phyloP scores from a whole-genome alignment of 1,140 invertebrate genomes.

The Ptiloglossa arizonensis region DNA sequence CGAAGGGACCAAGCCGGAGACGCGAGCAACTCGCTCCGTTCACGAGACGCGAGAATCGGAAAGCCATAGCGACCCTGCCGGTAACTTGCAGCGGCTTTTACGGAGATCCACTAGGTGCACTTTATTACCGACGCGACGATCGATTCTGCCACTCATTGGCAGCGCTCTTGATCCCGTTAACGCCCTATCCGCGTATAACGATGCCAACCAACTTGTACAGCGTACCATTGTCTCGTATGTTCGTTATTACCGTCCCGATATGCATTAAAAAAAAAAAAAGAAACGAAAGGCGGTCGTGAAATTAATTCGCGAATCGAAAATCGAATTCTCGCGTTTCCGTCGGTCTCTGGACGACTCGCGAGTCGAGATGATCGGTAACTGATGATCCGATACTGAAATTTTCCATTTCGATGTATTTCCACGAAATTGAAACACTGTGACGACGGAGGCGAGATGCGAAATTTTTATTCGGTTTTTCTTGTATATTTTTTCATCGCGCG shows the following conservation, averaged over 20 bases:
- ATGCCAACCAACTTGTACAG: background rate
- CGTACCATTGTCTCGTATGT: background rate
- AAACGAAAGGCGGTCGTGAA: too few relatives aligned
- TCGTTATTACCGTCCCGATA: background rate
- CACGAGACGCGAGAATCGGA: conserved; percentile 11
- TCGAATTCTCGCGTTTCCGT: too few relatives aligned
- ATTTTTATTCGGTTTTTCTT: background rate
- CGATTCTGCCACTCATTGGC: conserved; percentile 64
- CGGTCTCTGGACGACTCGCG: too few relatives aligned
- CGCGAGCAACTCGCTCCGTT: background rate
- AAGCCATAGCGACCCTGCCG: conserved; percentile 65
- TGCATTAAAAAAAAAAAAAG: background rate
- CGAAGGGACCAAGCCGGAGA: too few relatives aligned
- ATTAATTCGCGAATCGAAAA: too few relatives aligned
- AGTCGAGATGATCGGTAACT: too few relatives aligned
- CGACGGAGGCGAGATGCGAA: background rate
- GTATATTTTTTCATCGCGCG: too few relatives aligned
- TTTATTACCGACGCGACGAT: conserved; percentile 77
- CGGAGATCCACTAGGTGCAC: conserved; percentile 61
- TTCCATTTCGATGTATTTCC: too few relatives aligned
- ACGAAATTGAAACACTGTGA: too few relatives aligned
- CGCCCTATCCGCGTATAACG: background rate
- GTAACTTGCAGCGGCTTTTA: conserved; percentile 68
- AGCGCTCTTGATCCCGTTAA: conserved; percentile 27
- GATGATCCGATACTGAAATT: too few relatives aligned